These are phyloP conservation scores for Taeniopygia guttata DNA, from an alignment of 2,797 vertebrate species.

Conservation along the genomic window DNA sequence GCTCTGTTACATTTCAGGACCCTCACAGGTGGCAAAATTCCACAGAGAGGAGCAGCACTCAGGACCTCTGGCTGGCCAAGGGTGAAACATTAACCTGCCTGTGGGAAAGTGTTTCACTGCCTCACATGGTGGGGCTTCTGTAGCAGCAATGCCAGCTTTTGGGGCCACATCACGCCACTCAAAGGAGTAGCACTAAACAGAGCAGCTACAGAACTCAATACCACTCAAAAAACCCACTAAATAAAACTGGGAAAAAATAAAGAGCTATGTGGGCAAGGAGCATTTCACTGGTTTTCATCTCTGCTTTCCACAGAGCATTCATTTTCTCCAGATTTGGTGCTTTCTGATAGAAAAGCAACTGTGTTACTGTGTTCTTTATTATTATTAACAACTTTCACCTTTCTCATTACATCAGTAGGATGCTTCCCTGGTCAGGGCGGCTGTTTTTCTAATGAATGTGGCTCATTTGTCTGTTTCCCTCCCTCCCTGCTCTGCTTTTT, in stretches of 20 bases:
- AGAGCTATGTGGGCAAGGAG: not conserved
- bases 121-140: accelerated
- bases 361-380: not conserved
- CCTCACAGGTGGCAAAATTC: not conserved
- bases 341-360: constrained; percentile 1
- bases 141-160: not conserved
- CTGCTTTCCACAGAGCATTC: not conserved
- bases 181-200: not conserved
- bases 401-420: constrained; percentile 34
- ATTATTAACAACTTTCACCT: constrained; percentile 25
- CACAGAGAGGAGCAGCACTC: not conserved
- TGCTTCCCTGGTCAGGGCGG: not conserved
- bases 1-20: not conserved
- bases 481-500: not conserved
- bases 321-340: not conserved
- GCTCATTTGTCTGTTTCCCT: not conserved
- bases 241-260: not conserved
- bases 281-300: not conserved
- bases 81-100: not conserved
- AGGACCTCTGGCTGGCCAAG: not conserved
- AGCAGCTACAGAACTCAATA: not conserved
- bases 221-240: not conserved
- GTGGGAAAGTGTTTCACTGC: not conserved
- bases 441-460: not conserved
- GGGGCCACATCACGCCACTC: not conserved